Base-by-base conservation (phyloP, 53 echinoderm and acorn worm genomes). In the Arbacia lixula region DNA sequence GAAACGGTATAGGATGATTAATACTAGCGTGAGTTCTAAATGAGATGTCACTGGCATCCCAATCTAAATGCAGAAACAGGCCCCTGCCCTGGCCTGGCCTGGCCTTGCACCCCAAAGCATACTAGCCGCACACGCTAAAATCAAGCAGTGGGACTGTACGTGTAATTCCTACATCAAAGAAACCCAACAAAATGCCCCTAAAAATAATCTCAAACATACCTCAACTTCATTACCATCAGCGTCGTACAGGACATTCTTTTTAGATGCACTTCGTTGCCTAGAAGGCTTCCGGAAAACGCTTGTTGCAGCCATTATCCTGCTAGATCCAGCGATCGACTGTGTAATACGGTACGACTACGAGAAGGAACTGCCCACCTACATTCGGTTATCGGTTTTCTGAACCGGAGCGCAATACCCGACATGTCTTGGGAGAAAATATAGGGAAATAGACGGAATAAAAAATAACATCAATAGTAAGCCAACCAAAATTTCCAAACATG, bases 151-250 rank as follows among this genome's bases (percentile, higher is more conserved):
- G 75, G 75, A 75, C 75, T 75, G 54, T 33, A 21, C 8, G 17
- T 0, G 21, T 38, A 37, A 38, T 66, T 66, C n/a, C 14, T 1
- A 3, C 19, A 37, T 9, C 22, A 36, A 66, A 21, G n/a, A n/a
- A n/a, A n/a, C n/a, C n/a, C n/a, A n/a, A n/a, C n/a, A n/a, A n/a
- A n/a, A n/a, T n/a, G n/a, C n/a, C n/a, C n/a, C n/a, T n/a, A n/a
- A 17, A 12, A 41, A 10, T 2, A 26, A 25, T 6, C 4, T 27
- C 11, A 46, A 40, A 53, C 49, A 63, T 88, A 95, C 95, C 83
- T 92, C 90, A 10, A 95, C 85, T 93, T 95, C 90, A 12, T 88
- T 90, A 12, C 92, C 92, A 51, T 90, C 90, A 27, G 95, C 86
- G 77, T 95, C 95, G 51, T 90, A 88, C 36, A 85, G 85, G 25